Percentiles rank a stretch among this genome's conserved stretches.
These are phyloP conservation scores for Conus canariensis DNA, from an alignment of 2,888 invertebrate genomes.

Conservation along the genomic window DNA sequence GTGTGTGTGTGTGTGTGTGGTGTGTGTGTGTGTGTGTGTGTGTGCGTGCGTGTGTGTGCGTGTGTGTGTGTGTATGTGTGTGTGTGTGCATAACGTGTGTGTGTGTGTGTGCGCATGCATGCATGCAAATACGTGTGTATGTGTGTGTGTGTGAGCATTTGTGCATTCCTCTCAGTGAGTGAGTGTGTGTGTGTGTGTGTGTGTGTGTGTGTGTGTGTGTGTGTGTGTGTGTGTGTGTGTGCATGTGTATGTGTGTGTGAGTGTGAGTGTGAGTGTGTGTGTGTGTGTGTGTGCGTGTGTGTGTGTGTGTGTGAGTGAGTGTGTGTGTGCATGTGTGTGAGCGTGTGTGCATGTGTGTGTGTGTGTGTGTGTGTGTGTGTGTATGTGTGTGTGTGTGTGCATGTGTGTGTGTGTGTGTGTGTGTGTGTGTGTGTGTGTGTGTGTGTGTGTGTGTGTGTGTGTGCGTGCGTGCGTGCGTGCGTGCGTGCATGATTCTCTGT, in stretches of 20 bases:
- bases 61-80: background rate
- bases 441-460: background rate
- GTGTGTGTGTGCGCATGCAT: too few relatives aligned
- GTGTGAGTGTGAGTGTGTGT: background rate
- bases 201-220: background rate
- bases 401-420: slow-evolving; percentile 7
- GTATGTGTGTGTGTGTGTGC: background rate
- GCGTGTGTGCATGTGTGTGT: too few relatives aligned
- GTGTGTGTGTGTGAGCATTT: background rate
- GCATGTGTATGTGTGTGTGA: background rate
- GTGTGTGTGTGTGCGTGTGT: background rate
- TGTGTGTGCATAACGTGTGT: background rate
- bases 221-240: background rate
- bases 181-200: background rate
- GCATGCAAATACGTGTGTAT: too few relatives aligned
- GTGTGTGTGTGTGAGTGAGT: background rate
- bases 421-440: background rate
- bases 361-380: too few relatives aligned
- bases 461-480: background rate
- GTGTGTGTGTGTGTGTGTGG: background rate
- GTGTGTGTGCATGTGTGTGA: background rate
- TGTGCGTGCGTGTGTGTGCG: background rate
- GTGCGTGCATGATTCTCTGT: background rate
- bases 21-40: background rate
- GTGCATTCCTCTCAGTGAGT: too few relatives aligned